Conservation (phyloP, 2,888 invertebrate genomes). For the Anoncus sp. region DNA sequence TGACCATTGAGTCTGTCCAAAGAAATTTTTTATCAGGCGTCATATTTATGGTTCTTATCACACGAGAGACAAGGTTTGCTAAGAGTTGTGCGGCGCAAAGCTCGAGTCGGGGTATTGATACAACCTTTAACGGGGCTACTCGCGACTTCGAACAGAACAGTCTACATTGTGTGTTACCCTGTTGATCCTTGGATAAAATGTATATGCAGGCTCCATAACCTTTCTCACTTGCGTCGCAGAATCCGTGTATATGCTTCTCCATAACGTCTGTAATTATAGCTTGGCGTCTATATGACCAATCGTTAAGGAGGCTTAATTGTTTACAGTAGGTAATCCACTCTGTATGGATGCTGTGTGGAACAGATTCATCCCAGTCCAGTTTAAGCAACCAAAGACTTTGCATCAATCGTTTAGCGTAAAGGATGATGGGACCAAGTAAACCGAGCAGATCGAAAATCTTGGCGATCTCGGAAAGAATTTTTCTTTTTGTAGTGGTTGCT, state of each 20-base stretch:
- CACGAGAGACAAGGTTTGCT: conserved; percentile 15
- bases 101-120: conserved; percentile 60
- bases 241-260: conserved; percentile 53
- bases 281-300: conserved; percentile 30
- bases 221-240: conserved; percentile 59
- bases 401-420: conserved; percentile 50
- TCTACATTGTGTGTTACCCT: neutral
- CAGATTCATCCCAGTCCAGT: conserved; percentile 47
- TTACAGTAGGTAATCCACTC: conserved; percentile 23
- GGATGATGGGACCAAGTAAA: conserved; percentile 54
- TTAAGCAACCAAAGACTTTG: conserved; percentile 52
- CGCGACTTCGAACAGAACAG: conserved; percentile 61
- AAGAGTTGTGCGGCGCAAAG: conserved; percentile 55
- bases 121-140: conserved; percentile 52
- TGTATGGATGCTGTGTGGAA: conserved; percentile 25
- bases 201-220: conserved; percentile 58
- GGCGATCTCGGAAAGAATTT: conserved; percentile 41
- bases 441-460: conserved; percentile 60
- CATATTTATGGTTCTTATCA: neutral
- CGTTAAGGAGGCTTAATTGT: conserved; percentile 4
- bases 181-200: neutral
- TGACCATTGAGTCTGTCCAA: conserved; percentile 65
- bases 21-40: conserved; percentile 13
- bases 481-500: conserved; percentile 37
- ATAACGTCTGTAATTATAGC: neutral